Percentiles rank a stretch among this genome's conserved stretches.
phyloP scores from a whole-genome alignment of 2,113 vertebrate genomes.

The Pampusana beccarii region DNA sequence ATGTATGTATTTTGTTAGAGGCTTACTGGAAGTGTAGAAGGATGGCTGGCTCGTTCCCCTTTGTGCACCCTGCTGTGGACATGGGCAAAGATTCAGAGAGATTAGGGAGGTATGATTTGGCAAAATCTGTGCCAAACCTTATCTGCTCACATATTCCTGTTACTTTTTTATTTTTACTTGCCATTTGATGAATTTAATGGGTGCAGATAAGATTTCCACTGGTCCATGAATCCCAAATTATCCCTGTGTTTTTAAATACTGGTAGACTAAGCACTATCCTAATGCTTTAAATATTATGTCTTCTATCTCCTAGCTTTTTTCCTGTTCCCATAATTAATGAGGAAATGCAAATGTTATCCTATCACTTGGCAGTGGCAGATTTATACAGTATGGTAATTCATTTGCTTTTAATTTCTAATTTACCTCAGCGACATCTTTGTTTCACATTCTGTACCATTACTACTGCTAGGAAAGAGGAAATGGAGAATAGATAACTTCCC shows the following conservation, averaged over 20 bases:
- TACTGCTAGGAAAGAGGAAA: not conserved
- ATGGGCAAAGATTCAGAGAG: not conserved
- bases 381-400: not conserved
- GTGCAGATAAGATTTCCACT: not conserved
- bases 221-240: not conserved
- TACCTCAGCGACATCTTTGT: not conserved
- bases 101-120: not conserved
- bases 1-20: not conserved
- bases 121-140: not conserved
- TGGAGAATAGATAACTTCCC: not conserved
- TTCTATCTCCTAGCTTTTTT: not conserved
- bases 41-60: not conserved
- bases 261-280: not conserved
- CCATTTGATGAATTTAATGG: not conserved
- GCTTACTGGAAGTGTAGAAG: not conserved
- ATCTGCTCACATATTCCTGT: not conserved
- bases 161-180: not conserved
- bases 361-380: not conserved
- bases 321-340: not conserved
- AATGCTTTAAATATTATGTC: not conserved
- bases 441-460: not conserved
- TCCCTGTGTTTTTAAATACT: not conserved
- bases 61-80: not conserved
- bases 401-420: conserved; percentile 1
- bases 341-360: not conserved